Base-by-base conservation (phyloP, 2,797 vertebrate species). In the Notamacropus eugenii region DNA sequence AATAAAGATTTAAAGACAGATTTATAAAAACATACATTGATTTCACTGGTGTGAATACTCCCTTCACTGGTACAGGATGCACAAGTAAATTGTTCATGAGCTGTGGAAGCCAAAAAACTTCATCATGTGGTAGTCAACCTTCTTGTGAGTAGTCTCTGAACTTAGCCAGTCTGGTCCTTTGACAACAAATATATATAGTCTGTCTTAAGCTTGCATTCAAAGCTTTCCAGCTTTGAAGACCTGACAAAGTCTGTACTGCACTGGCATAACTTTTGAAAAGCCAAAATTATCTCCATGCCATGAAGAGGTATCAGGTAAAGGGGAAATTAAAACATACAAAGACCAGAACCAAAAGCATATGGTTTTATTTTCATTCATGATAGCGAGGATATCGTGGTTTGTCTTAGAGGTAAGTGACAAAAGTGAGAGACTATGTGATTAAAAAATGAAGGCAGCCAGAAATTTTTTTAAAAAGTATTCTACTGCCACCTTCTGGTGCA, bases 401-500 rank as follows among this genome's bases (percentile, higher is more conserved):
- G 12, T 29, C 29, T 58, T 54, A 54, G 58, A 91, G 54, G 90
- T 93, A 46, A 92, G 31, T 40, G 52, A 91, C 4, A 90, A 12
- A 27, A 94, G 9, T 55, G 91, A 90, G 91, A 55, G 57, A 62
- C 5, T 28, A 28, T 1, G 28, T 0, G 14, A 92, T 87, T 91
- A 92, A 1, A 57, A 67, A 92, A 55, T 91, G 0, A n/a, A 93
- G 16, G 12, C 12, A 57, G 9, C 5, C 22, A 92, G 95, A 92
- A 28, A 4, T 46, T 87, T 82, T 27, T 94, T 92, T 96, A 57
- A 46, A 46, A 96, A 97, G 95, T 92, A 87, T 90, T 96, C 54
- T 98, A 97, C 98, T 98, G 98, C 99, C 99, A 99, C 58, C 99
- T 99, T 62, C 98, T 98, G 99, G 98, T 94, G 46, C 40, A 87